A percentile compares a stretch with the other conserved stretches of the same genome.
Evolutionary conservation across 2,888 invertebrate genomes (phyloP).

Genomic region (Thereva unica): DNA sequence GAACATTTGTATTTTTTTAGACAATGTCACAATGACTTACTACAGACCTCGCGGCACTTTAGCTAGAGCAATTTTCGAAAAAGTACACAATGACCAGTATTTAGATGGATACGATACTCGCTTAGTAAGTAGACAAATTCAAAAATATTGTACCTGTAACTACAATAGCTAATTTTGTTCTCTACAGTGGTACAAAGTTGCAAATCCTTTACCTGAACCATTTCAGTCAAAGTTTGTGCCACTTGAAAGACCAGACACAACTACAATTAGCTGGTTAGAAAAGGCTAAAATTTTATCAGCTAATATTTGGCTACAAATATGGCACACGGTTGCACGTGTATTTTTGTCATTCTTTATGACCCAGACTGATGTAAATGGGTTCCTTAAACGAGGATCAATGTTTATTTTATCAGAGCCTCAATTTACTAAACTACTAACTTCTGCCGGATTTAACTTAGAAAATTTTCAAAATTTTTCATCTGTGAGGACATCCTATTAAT

Average conservation of each 20-base stretch:
- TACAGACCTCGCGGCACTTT: slow-evolving; percentile 55
- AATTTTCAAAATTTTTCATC: slow-evolving; percentile 45
- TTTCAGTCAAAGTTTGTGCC: slow-evolving; percentile 55
- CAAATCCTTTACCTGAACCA: slow-evolving; percentile 49
- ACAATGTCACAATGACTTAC: slow-evolving; percentile 46
- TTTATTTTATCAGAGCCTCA: slow-evolving; percentile 89
- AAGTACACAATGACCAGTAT: slow-evolving; percentile 57
- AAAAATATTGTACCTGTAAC: not conserved
- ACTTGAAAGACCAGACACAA: slow-evolving; percentile 53
- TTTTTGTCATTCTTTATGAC: slow-evolving; percentile 89
- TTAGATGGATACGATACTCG: slow-evolving; percentile 56
- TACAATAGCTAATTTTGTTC: slow-evolving; percentile 10
- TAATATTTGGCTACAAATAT: slow-evolving; percentile 80
- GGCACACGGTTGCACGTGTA: slow-evolving; percentile 85
- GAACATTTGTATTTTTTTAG: not conserved
- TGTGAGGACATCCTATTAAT: slow-evolving; percentile 43
- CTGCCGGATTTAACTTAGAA: slow-evolving; percentile 51
- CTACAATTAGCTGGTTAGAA: slow-evolving; percentile 54
- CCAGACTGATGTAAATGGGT: slow-evolving; percentile 95
- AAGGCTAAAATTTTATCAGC: slow-evolving; percentile 53
- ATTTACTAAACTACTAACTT: slow-evolving; percentile 61
- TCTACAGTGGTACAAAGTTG: slow-evolving; percentile 54
- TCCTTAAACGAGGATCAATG: slow-evolving; percentile 91
- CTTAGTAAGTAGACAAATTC: slow-evolving; percentile 47
- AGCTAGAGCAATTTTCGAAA: slow-evolving; percentile 56